A percentile compares a stretch with the other conserved stretches of the same genome.
phyloP scores from a whole-genome alignment of 2,888 invertebrate species.

The Azorinus chamasolen region DNA sequence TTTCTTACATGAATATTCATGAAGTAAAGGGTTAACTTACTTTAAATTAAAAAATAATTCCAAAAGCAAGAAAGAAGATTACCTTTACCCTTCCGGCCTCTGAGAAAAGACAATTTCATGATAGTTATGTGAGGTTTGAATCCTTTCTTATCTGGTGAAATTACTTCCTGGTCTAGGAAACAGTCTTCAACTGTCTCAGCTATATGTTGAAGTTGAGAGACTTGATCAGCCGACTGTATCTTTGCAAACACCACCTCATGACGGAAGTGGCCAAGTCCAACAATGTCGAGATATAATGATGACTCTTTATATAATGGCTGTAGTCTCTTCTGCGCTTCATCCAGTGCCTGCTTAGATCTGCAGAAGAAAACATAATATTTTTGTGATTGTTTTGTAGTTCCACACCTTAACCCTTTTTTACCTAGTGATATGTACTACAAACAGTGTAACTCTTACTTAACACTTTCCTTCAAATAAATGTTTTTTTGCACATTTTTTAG shows the following conservation, averaged over 20 bases:
- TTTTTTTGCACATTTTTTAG: too few species aligned
- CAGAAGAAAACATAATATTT: background rate
- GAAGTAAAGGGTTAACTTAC: too few species aligned
- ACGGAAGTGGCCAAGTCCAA: constrained; percentile 65
- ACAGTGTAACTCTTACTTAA: background rate
- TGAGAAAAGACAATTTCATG: constrained; percentile 68
- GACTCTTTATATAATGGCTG: constrained; percentile 7
- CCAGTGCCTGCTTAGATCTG: constrained; percentile 59
- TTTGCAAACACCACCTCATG: constrained; percentile 71
- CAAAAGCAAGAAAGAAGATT: too few species aligned
- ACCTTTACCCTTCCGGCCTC: constrained; percentile 53
- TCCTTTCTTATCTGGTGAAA: constrained; percentile 56
- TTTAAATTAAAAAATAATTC: too few species aligned
- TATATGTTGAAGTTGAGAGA: constrained; percentile 49
- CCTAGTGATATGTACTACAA: background rate
- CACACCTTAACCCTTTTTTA: too few species aligned
- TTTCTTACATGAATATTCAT: too few species aligned
- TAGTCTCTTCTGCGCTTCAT: constrained; percentile 46
- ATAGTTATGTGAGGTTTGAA: constrained; percentile 73
- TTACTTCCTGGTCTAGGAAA: constrained; percentile 51
- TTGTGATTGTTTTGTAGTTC: too few species aligned
- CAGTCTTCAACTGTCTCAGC: constrained; percentile 55
- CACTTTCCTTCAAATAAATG: too few species aligned
- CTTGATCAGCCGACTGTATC: constrained; percentile 43
- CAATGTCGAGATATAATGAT: constrained; percentile 43